A percentile compares a stretch with the other conserved stretches of the same genome.
Conservation (phyloP, 2,797 vertebrate genomes). For the Anabacerthia variegaticeps region DNA sequence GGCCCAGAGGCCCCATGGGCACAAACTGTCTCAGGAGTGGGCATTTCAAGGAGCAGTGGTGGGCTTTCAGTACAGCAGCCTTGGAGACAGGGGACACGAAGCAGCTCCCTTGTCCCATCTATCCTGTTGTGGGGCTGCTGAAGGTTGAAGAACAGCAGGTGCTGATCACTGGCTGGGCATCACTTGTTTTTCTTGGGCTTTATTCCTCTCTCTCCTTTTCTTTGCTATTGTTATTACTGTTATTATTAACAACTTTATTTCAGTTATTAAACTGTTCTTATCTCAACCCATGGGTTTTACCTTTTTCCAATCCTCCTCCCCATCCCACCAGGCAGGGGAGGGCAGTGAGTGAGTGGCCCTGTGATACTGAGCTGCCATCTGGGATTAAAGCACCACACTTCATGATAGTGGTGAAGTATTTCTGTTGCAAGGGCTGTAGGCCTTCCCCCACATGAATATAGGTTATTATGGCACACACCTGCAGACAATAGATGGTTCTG, state of each 20-base stretch:
- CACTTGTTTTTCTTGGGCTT: neutral
- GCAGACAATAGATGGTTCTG: conserved; percentile 41
- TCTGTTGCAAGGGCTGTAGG: neutral
- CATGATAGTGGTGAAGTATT: neutral
- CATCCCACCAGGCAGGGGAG: neutral
- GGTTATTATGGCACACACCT: conserved; percentile 18
- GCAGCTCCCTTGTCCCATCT: neutral
- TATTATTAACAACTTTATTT: neutral
- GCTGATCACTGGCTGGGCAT: neutral
- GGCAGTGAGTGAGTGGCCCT: neutral
- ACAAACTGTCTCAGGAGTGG: neutral
- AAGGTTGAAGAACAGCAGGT: neutral
- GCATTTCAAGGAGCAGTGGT: neutral
- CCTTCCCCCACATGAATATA: neutral
- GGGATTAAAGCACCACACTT: neutral
- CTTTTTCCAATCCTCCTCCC: neutral
- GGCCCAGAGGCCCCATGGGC: neutral
- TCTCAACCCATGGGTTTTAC: neutral
- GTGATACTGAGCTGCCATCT: neutral
- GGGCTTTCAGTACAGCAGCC: neutral
- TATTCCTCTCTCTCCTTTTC: neutral
- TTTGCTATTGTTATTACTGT: neutral
- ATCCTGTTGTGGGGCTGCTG: neutral
- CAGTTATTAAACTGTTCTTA: neutral
- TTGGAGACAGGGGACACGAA: neutral